These are phyloP conservation scores for Pipa parva DNA, from an alignment of 2,113 vertebrate species.

Conservation along the genomic window DNA sequence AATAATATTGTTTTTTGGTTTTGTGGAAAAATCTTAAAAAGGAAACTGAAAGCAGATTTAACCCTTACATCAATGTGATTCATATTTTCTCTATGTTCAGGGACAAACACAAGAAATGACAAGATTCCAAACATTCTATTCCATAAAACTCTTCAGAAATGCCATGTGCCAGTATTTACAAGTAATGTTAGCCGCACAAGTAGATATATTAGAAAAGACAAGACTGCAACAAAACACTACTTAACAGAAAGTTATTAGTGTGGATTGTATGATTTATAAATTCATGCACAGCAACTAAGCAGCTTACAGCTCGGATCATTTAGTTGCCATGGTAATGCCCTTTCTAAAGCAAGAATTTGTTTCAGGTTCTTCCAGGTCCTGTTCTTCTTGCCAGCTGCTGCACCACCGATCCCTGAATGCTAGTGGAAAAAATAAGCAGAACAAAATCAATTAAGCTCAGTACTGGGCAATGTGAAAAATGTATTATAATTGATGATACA, in stretches of 20 bases:
- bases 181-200: not conserved
- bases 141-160: too few species aligned
- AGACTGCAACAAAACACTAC: not conserved
- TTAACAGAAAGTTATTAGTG: slow-evolving; percentile 53
- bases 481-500: not conserved
- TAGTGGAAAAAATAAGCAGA: slow-evolving; percentile 53
- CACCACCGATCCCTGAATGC: slow-evolving; percentile 95
- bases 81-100: too few species aligned
- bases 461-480: not conserved
- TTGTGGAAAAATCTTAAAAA: too few species aligned
- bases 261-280: slow-evolving; percentile 57
- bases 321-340: slow-evolving; percentile 89
- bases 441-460: slow-evolving; percentile 41
- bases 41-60: too few species aligned
- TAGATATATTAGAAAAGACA: not conserved
- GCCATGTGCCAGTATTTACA: too few species aligned
- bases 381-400: slow-evolving; percentile 95
- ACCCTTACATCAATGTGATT: too few species aligned
- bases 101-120: too few species aligned
- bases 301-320: slow-evolving; percentile 90
- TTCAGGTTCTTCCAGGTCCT: slow-evolving; percentile 98
- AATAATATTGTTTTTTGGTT: too few species aligned
- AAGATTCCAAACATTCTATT: too few species aligned
- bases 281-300: slow-evolving; percentile 50
- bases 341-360: slow-evolving; percentile 92